phyloP scores from a whole-genome alignment of 2,113 vertebrate genomes.

The Syngnathus floridae region DNA sequence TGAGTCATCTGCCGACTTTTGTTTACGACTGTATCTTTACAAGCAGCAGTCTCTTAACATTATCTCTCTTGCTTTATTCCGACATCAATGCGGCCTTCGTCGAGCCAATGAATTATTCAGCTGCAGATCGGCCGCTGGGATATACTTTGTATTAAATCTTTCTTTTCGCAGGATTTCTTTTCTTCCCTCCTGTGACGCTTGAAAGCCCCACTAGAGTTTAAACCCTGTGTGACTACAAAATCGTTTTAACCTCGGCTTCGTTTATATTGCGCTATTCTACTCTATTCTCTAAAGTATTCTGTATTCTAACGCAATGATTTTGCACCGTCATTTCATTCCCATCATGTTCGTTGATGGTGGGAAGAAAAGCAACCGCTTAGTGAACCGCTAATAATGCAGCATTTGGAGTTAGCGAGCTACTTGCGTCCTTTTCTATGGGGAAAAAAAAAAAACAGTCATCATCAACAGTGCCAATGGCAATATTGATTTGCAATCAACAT shows the following conservation, averaged over 20 bases:
- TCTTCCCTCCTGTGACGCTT: not conserved
- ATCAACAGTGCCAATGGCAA: too few species aligned
- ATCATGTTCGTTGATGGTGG: too few species aligned
- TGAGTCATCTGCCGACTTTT: not conserved
- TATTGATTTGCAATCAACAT: too few species aligned
- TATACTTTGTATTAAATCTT: slow-evolving; percentile 12
- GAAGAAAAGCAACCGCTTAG: not conserved
- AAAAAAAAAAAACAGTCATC: too few species aligned
- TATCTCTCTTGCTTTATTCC: slow-evolving; percentile 6
- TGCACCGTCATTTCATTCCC: not conserved
- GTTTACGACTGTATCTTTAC: not conserved
- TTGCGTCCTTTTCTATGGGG: not conserved
- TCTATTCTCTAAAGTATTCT: not conserved
- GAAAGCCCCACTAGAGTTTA: not conserved
- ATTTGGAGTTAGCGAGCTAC: not conserved
- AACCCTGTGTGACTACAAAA: not conserved
- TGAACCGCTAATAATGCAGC: not conserved
- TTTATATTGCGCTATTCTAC: not conserved
- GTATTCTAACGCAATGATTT: not conserved
- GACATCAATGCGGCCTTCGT: slow-evolving; percentile 3
- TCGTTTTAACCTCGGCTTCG: not conserved
- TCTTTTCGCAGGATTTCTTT: slow-evolving; percentile 10
- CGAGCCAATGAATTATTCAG: slow-evolving; percentile 36
- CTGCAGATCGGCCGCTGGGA: slow-evolving; percentile 18
- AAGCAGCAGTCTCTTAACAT: not conserved